Conservation (phyloP, 2,888 invertebrate genomes). For the Chrysolina oricalcia region DNA sequence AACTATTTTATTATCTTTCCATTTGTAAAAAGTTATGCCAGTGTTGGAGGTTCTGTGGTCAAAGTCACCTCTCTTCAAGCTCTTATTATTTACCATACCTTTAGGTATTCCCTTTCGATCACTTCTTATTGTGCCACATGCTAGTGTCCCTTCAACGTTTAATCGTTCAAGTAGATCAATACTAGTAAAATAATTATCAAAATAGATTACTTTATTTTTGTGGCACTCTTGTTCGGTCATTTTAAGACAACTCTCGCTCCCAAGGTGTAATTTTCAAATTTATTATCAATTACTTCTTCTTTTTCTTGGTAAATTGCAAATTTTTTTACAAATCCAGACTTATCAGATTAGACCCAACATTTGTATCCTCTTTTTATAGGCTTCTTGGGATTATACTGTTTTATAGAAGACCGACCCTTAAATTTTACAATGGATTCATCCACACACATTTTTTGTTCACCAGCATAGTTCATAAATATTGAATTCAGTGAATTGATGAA, state of each 20-base stretch:
- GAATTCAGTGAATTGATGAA: conserved; percentile 23
- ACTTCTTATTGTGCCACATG: conserved; percentile 12
- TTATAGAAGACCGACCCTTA: conserved; percentile 30
- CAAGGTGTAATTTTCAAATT: conserved; percentile 22
- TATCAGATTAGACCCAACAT: conserved; percentile 1
- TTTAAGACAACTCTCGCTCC: conserved; percentile 24
- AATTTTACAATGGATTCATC: conserved; percentile 36
- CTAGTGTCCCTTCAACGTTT: conserved; percentile 17
- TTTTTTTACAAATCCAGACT: conserved; percentile 24
- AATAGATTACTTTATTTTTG: conserved; percentile 27
- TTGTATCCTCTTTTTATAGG: conserved; percentile 19
- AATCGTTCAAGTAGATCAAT: conserved; percentile 5
- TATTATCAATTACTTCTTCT: conserved; percentile 10
- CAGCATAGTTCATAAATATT: conserved; percentile 16
- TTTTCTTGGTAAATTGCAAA: conserved; percentile 28
- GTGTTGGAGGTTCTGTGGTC: conserved; percentile 30
- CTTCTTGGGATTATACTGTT: conserved; percentile 30
- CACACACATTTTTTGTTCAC: conserved; percentile 33
- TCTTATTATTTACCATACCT: conserved; percentile 11
- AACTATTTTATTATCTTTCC: conserved; percentile 37
- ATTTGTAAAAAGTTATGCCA: conserved; percentile 35
- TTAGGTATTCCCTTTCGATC: conserved; percentile 10
- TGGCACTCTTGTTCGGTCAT: conserved; percentile 33
- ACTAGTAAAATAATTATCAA: conserved; percentile 14
- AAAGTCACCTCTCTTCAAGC: conserved; percentile 21